These are phyloP conservation scores for Microcebus tavaratra DNA, from an alignment of 2,113 vertebrate species.

Conservation along the genomic window DNA sequence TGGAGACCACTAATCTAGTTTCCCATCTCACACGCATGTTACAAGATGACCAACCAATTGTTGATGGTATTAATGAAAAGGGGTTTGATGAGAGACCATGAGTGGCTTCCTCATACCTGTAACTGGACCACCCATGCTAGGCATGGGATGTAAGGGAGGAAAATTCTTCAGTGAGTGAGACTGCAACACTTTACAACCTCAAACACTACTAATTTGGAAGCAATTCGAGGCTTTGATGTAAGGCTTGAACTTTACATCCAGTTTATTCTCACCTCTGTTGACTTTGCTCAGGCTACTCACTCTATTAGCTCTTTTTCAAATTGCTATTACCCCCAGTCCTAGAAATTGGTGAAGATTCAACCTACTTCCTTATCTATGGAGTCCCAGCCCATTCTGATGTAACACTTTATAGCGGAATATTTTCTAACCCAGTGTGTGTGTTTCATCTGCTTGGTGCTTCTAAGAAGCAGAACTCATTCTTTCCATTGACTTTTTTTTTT, in stretches of 20 bases:
- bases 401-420: neutral
- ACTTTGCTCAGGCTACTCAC: neutral
- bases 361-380: neutral
- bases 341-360: neutral
- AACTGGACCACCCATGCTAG: too few relatives aligned
- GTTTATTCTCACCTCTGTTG: neutral
- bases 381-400: neutral
- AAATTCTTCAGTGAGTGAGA: neutral
- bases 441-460: neutral
- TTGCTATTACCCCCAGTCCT: neutral
- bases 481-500: neutral
- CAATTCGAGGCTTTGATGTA: neutral
- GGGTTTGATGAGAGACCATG: neutral
- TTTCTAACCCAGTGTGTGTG: neutral
- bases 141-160: neutral
- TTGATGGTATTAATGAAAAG: neutral
- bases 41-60: neutral
- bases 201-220: neutral
- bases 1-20: neutral
- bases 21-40: neutral
- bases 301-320: neutral
- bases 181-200: neutral
- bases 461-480: neutral
- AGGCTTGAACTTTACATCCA: neutral
- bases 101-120: neutral